Percentiles rank a stretch among this genome's conserved stretches.
phyloP scores from a whole-genome alignment of 1,140 invertebrate genomes.

The Saccostrea echinata region DNA sequence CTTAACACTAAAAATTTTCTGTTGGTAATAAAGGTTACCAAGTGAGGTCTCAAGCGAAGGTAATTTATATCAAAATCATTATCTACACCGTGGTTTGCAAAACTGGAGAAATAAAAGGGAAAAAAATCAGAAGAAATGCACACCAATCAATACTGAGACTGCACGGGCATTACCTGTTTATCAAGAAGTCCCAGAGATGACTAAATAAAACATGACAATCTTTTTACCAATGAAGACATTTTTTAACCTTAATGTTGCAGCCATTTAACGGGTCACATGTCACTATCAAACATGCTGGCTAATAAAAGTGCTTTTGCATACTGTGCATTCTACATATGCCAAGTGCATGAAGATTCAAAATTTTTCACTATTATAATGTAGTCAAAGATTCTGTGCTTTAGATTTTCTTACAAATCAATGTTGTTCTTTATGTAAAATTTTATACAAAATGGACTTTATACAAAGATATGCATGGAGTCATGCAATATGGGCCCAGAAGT shows the following conservation, averaged over 20 bases:
- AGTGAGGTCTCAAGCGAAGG: background rate
- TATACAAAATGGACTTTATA: background rate
- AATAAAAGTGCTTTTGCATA: constrained; percentile 2
- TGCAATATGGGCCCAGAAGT: constrained; percentile 13
- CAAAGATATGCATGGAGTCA: constrained; percentile 7
- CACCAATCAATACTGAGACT: background rate
- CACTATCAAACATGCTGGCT: constrained; percentile 31
- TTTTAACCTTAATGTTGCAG: background rate
- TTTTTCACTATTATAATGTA: background rate
- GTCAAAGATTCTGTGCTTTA: background rate
- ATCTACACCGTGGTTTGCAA: background rate
- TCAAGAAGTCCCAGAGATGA: constrained; percentile 47
- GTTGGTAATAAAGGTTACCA: background rate
- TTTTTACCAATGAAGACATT: constrained; percentile 18
- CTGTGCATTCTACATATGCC: constrained; percentile 7
- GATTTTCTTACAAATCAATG: background rate
- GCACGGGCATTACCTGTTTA: constrained; percentile 42
- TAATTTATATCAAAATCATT: background rate
- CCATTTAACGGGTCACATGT: background rate
- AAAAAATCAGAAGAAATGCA: constrained; percentile 24
- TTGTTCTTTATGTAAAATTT: background rate
- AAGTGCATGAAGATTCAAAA: background rate
- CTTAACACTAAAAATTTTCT: background rate
- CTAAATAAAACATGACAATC: constrained; percentile 38
- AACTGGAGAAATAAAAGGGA: background rate